Evolutionary conservation across 1,140 invertebrate species (phyloP), one percentile per base, ranked within the genome.

Genomic region (Achroia grisella): DNA sequence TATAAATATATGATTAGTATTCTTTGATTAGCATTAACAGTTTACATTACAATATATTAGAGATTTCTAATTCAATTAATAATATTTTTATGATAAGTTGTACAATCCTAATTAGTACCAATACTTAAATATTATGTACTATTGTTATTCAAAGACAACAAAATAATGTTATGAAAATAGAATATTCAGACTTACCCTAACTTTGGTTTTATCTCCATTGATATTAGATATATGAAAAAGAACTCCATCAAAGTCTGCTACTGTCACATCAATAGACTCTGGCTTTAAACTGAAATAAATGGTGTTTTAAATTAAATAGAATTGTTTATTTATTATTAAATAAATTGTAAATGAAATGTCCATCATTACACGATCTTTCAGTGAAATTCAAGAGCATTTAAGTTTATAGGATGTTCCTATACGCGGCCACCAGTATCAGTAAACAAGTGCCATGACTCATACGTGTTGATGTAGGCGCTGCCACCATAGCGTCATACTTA

Each of bases 221-320:
- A 96, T 89, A 91, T 98, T 99, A 41, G 98, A 99, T 89, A 99
- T 94, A 86, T 99, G 97, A 89, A 98, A 99, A 46, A 99, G 86
- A 44, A 98, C 98, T 59, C 98, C 98, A 91, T 99, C 98, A 88
- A 99, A 99, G 89, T 99, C 98, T 62, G 96, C 94, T 79, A 98
- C 91, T 51, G 90, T 94, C 56, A 99, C 93, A 87, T 98, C 96
- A 65, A 97, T 96, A 49, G 93, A 94, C 77, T 99, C 98, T 61
- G 94, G 93, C 90, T 99, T 99, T 72, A 93, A 92, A 46, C 97
- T 98, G 87, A 49, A 91, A 47, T 29, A 15, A 39, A 28, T 23
- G 8, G n/a, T 12, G 17, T 4, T 17, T 17, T 4, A 37, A 37
- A 17, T 37, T 17, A 17, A 10, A 17, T 17, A 17, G 10, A 1